Evolutionary conservation across 2,888 invertebrate genomes (phyloP), one percentile per base, ranked within the genome.

Genomic region (Calameuta idolon): DNA sequence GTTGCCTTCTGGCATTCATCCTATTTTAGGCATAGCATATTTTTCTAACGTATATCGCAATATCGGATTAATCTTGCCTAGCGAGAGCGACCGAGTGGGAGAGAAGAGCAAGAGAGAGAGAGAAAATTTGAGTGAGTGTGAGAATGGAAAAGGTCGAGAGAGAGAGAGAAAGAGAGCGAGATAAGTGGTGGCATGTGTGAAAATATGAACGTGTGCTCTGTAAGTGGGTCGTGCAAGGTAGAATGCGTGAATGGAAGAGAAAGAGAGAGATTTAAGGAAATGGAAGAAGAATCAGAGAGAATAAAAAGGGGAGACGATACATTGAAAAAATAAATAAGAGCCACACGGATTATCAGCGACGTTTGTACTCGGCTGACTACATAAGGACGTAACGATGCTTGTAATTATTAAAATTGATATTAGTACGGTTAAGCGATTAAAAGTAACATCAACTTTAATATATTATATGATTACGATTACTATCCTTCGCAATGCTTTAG

Each of bases 11-110:
- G 90, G 90, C 90, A 90, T 91, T 90, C 89, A 90, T 91, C 90
- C 90, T 91, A 91, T 90, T 91, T 91, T 91, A 91, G 91, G 89
- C 88, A 91, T 91, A 91, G 90, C 89, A 91, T 91, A 91, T 91
- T 91, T 91, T 91, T 91, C 91, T 91, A 91, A 90, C 87, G 87
- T 89, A 87, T 88, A 90, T 87, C 88, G 88, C 90, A 90, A 89
- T 90, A 89, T 89, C 86, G 88, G 87, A 87, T 85, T 87, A 87
- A 87, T 89, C 89, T 88, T 89, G 89, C 87, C 83, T 89, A 89
- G 86, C 86, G 84, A 86, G 86, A 86, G 81, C 81, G 79, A 82
- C 82, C 80, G 82, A 83, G 81, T 75, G 55, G 55, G 55, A 55
- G 55, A 71, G 15, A 30, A 71, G 71, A 71, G 71, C 4, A 30